Percentiles rank a stretch among this genome's conserved stretches.
Conservation (phyloP, 2,113 vertebrate species). For the Struthidea cinerea region DNA sequence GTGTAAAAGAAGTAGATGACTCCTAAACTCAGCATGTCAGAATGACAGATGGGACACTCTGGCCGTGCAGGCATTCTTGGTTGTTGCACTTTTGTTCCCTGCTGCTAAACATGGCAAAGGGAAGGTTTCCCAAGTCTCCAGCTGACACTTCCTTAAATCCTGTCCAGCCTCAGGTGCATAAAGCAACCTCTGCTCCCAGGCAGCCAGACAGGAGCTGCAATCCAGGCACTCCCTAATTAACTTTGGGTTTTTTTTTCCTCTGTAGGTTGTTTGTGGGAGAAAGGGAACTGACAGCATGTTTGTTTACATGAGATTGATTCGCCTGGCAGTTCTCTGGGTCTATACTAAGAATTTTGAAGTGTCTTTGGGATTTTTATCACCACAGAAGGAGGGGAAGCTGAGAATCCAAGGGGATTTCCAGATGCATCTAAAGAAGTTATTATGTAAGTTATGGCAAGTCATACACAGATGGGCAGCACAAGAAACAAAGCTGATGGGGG, state of each 20-base stretch:
- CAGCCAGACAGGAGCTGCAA: slow-evolving; percentile 35
- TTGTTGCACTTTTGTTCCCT: not conserved
- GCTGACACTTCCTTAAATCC: not conserved
- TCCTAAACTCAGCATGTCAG: not conserved
- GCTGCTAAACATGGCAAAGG: not conserved
- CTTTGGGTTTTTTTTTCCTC: not conserved
- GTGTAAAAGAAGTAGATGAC: not conserved
- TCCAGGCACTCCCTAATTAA: slow-evolving; percentile 27
- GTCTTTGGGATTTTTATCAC: not conserved
- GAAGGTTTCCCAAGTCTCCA: not conserved
- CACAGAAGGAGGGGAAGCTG: not conserved
- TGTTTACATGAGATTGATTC: not conserved
- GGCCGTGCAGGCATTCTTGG: not conserved
- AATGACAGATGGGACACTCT: not conserved
- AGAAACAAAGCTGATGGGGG: not conserved
- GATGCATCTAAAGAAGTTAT: not conserved
- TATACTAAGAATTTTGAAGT: not conserved
- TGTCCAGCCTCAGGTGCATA: not conserved
- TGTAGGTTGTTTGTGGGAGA: not conserved
- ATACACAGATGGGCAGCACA: not conserved
- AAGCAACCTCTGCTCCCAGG: slow-evolving; percentile 15
- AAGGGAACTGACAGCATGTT: not conserved
- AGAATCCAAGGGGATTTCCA: not conserved
- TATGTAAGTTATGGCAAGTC: not conserved
- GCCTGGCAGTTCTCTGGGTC: not conserved